Evolutionary conservation across 2,888 invertebrate species (phyloP).

Genomic region (Diadromus collaris): DNA sequence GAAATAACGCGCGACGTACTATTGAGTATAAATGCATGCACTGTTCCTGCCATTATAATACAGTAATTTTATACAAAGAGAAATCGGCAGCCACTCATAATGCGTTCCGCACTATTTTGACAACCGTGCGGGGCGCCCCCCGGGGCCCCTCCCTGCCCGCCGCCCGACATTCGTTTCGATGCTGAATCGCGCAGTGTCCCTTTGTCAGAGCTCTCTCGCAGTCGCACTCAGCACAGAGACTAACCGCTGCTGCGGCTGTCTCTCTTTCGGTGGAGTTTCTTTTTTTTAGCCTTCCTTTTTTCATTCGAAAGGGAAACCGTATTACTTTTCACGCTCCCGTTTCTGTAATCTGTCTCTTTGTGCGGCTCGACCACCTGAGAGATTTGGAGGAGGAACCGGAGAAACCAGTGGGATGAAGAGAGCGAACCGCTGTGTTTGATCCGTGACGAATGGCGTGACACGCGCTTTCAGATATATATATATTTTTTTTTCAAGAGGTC

Average conservation of each 20-base stretch:
- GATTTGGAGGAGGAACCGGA: conserved; percentile 29
- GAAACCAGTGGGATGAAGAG: conserved; percentile 25
- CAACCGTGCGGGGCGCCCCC: conserved; percentile 34
- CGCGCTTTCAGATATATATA: conserved; percentile 28
- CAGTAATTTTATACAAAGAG: conserved; percentile 33
- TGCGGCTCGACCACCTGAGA: conserved; percentile 58
- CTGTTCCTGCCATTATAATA: not conserved
- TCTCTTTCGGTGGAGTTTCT: not conserved
- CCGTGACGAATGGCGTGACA: conserved; percentile 60
- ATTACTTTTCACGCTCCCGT: conserved; percentile 60
- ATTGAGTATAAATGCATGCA: conserved; percentile 1
- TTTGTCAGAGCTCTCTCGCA: conserved; percentile 47
- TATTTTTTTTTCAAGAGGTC: conserved; percentile 19
- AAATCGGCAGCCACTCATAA: conserved; percentile 55
- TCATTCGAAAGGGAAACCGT: conserved; percentile 47
- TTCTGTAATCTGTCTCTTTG: conserved; percentile 55
- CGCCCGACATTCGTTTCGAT: conserved; percentile 3
- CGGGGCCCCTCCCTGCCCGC: not conserved
- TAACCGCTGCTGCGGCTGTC: not conserved
- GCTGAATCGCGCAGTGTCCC: conserved; percentile 41
- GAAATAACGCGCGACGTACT: not conserved
- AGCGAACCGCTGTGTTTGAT: conserved; percentile 30
- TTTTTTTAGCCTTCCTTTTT: not conserved
- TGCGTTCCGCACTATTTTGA: conserved; percentile 63
- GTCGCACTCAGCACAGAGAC: not conserved